These are phyloP conservation scores for Microcebus tavaratra DNA, from an alignment of 2,113 vertebrate genomes.

Conservation along the genomic window DNA sequence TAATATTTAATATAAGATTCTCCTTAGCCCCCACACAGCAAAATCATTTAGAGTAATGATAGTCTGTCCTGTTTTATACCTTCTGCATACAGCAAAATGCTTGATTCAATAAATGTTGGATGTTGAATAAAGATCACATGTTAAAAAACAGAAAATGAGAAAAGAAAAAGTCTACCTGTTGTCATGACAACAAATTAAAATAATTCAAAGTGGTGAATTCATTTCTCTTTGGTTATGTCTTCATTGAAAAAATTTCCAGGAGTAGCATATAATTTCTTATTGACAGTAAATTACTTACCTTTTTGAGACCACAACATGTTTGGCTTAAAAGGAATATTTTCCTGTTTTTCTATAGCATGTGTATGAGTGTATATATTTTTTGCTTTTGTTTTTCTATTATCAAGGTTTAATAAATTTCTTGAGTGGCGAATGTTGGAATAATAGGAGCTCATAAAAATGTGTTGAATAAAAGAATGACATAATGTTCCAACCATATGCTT, in stretches of 20 bases:
- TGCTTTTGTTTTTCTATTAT: neutral
- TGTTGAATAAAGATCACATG: neutral
- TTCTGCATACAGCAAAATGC: neutral
- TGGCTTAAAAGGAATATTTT: neutral
- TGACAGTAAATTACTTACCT: neutral
- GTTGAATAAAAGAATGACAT: neutral
- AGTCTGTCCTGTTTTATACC: neutral
- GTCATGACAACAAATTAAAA: conserved; percentile 26
- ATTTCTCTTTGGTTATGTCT: neutral
- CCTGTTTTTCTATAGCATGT: neutral
- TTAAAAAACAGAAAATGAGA: neutral
- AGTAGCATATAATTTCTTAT: neutral
- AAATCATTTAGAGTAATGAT: neutral
- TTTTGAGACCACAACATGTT: neutral
- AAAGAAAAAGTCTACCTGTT: neutral
- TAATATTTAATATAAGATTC: neutral
- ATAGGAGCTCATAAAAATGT: neutral
- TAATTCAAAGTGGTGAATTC: neutral
- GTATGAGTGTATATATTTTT: neutral
- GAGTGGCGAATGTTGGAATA: neutral
- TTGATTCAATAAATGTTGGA: neutral
- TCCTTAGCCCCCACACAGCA: neutral
- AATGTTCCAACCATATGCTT: neutral
- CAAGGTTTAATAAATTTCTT: neutral
- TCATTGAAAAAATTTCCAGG: neutral